Percentiles rank a stretch among this genome's conserved stretches.
Conservation (phyloP, 1,140 invertebrate genomes). For the Vanessa atalanta region DNA sequence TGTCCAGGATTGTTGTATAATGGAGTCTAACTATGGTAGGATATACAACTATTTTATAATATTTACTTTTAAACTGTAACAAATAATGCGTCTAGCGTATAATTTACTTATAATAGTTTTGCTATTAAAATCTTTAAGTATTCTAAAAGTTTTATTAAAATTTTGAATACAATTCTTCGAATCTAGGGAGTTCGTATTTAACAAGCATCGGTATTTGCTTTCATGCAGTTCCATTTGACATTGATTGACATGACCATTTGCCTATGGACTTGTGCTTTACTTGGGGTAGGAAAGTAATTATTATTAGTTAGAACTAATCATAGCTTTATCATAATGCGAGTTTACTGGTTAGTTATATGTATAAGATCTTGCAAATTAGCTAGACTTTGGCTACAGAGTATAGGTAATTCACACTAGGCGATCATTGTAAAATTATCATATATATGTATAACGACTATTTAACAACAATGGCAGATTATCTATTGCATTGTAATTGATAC, state of each 20-base stretch:
- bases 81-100: slow-evolving; percentile 53
- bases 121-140: slow-evolving; percentile 33
- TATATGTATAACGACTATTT: slow-evolving; percentile 50
- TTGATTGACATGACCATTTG: neutral
- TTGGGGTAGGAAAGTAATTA: slow-evolving; percentile 16
- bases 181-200: slow-evolving; percentile 28
- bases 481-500: slow-evolving; percentile 69
- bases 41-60: slow-evolving; percentile 29
- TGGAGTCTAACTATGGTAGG: slow-evolving; percentile 61
- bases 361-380: slow-evolving; percentile 44
- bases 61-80: slow-evolving; percentile 44
- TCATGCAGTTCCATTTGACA: neutral
- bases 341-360: slow-evolving; percentile 39
- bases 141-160: slow-evolving; percentile 26
- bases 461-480: slow-evolving; percentile 66
- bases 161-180: slow-evolving; percentile 29
- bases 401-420: slow-evolving; percentile 49
- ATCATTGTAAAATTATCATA: slow-evolving; percentile 41
- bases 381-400: slow-evolving; percentile 49
- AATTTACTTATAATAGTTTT: slow-evolving; percentile 49
- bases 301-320: slow-evolving; percentile 20
- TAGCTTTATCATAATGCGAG: slow-evolving; percentile 32
- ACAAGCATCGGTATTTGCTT: slow-evolving; percentile 18
- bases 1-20: slow-evolving; percentile 58
- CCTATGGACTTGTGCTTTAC: neutral